Evolutionary conservation across 2,888 invertebrate genomes (phyloP), one percentile per base, ranked within the genome.

Genomic region (Pyrochroa serraticornis): DNA sequence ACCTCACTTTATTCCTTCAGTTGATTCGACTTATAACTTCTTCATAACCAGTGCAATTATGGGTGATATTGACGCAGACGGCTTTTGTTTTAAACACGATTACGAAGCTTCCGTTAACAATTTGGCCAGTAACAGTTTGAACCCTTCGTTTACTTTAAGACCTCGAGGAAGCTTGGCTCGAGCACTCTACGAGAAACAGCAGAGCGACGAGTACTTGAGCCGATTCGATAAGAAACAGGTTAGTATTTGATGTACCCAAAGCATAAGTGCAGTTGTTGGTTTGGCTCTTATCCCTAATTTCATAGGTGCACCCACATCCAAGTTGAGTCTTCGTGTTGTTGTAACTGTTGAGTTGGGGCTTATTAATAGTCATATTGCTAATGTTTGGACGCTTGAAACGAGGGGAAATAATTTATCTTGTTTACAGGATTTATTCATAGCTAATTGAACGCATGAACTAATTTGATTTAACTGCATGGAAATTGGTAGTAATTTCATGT

Each of bases 111-210:
- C 31, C 12, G 7, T 9, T 14, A 35, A 36, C 14, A 14, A 22
- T 6, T 32, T 7, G 1, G 7, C 14, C 1, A 14, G 31, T 41
- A n/a, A 39, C 31, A 14, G 41, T 14, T 2, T 34, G 37, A 38
- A 42, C n/a, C 58, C 60, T 7, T 12, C 56, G 5, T 59, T 59
- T 51, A 78, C 81, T 44, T 88, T 86, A 76, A 81, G 87, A 63
- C 89, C 90, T 43, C 83, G 89, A 71, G 88, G 90, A 65, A 86
- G 87, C 47, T 80, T 91, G 62, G 90, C 91, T 47, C 81, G 89
- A 71, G 84, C 89, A 42, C 78, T 91, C 46, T 89, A 88, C 80
- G 86, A 89, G 69, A 90, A 90, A 76, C 88, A 89, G 70, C 80
- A 84, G 64, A 86, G 87, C 71, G 91, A 91, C 77, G 84, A 86